Evolutionary conservation across 2,797 vertebrate species (phyloP), one percentile per base, ranked within the genome.

Genomic region (Scomberomorus guttatus): DNA sequence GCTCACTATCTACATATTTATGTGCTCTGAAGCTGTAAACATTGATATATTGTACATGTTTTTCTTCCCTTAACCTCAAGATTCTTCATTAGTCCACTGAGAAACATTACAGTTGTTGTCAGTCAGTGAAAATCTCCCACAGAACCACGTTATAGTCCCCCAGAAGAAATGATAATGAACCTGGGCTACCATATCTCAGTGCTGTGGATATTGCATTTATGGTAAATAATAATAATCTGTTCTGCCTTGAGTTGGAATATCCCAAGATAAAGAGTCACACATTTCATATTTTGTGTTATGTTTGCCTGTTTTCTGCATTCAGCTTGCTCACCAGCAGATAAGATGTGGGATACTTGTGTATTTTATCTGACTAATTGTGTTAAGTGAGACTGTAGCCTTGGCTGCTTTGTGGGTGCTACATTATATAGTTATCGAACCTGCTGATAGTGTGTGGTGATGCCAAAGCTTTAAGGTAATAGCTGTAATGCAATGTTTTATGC

Each of bases 401-500:
- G 69, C 83, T 87, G 89, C 87, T 90, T 80, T 74, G 77, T 80
- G 71, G 77, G 69, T 87, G 81, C 77, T 82, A 48, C 51, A 69
- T 77, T 37, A 32, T 86, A 57, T 55, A 75, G 79, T 81, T 81
- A 64, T 74, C 71, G 57, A 87, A 84, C 82, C 82, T 89, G 91
- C 84, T 82, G 87, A 92, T 72, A 50, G 82, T 74, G 80, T 52
- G 84, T 87, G 89, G 82, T 78, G 87, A 90, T 87, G 92, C 93
- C 90, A 93, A 89, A 90, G 89, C 80, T 89, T 91, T 76, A 85
- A 80, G 82, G 76, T 75, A 27, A 83, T 82, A 63, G 83, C 83
- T 90, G 78, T 73, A 80, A 82, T 83, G 79, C 65, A 78, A 79
- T 59, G 57, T 71, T 83, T 79, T 77, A 72, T 72, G 69, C 39